Evolutionary conservation across 2,113 vertebrate genomes (phyloP), one percentile per base, ranked within the genome.

Genomic region (Helogale parvula): DNA sequence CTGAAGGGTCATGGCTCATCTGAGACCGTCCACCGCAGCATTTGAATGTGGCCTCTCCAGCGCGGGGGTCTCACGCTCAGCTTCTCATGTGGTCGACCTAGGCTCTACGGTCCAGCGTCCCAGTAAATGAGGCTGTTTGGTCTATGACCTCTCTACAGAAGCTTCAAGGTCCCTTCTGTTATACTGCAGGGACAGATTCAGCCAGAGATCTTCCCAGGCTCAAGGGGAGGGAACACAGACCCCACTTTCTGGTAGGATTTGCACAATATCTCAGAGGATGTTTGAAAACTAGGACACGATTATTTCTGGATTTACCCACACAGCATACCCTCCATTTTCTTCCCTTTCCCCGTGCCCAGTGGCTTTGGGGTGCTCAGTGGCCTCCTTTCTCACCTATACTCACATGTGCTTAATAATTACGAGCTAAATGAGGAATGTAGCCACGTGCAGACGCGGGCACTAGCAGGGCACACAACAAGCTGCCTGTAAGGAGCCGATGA

Each of bases 41-140:
- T 5, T 11, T 23, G 12, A 1, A 9, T 0, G 35, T 14, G 80
- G 16, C 27, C 41, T 63, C 35, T 72, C 86, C 60, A 54, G 45
- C 17, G 15, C 10, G 38, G 5, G 2, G 11, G 17, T 54, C 25
- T 87, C 60, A 65, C 0, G 21, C 0, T 47, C 17, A 88, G 33
- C 60, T 50, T 72, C 14, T 60, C 8, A 10, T 0, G 0, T 10
- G 10, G 21, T 1, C 0, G 33, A 11, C 2, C 21, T 9, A 29
- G 33, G 52, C 1, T 52, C 76, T 21, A n/a, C 13, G 93, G 31
- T 81, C 60, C 10, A 9, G 17, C 9, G 68, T 41, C 25, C 72
- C 52, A 38, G 31, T 0, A 1, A 76, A 76, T 10, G 35, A 19
- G 52, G 50, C 16, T 50, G 13, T 31, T 7, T 25, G 47, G 9